Evolutionary conservation across 2,888 invertebrate genomes (phyloP).

Genomic region (Andrena chrysosceles): DNA sequence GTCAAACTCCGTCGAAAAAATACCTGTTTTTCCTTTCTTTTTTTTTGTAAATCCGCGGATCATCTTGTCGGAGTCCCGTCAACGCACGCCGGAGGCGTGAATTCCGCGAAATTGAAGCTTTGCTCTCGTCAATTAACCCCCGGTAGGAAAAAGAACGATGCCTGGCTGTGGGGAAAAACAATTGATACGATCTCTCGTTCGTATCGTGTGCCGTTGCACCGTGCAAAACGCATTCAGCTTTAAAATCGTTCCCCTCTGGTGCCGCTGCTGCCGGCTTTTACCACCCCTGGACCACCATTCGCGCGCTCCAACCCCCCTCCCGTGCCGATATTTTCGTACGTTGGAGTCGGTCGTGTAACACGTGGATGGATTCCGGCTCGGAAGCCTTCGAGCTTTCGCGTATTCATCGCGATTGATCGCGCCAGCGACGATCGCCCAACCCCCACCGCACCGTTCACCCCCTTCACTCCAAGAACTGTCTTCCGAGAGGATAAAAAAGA

Average conservation of each 20-base stretch:
- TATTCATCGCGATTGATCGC: conserved; percentile 79
- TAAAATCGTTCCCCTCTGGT: conserved; percentile 67
- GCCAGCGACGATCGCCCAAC: conserved; percentile 52
- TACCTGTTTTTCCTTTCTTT: neutral
- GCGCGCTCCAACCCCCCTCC: conserved; percentile 20
- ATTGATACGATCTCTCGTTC: conserved; percentile 79
- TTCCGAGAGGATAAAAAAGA: neutral
- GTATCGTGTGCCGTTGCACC: conserved; percentile 69
- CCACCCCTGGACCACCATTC: conserved; percentile 42
- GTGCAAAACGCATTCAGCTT: conserved; percentile 72
- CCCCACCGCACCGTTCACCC: conserved; percentile 25
- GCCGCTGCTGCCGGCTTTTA: conserved; percentile 30
- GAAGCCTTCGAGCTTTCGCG: conserved; percentile 74
- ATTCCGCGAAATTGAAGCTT: conserved; percentile 70
- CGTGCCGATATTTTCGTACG: conserved; percentile 47
- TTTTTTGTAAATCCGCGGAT: conserved; percentile 31
- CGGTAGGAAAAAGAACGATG: conserved; percentile 66
- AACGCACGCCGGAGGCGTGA: conserved; percentile 62
- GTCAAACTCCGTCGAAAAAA: conserved; percentile 22
- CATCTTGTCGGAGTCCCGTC: conserved; percentile 42
- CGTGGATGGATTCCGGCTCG: conserved; percentile 70
- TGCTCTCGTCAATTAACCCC: conserved; percentile 75
- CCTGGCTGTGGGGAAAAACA: conserved; percentile 76
- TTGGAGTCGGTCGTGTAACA: conserved; percentile 59
- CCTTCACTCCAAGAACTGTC: conserved; percentile 24